Base-by-base conservation (phyloP, 2,113 vertebrate species). In the Eulemur rufifrons region DNA sequence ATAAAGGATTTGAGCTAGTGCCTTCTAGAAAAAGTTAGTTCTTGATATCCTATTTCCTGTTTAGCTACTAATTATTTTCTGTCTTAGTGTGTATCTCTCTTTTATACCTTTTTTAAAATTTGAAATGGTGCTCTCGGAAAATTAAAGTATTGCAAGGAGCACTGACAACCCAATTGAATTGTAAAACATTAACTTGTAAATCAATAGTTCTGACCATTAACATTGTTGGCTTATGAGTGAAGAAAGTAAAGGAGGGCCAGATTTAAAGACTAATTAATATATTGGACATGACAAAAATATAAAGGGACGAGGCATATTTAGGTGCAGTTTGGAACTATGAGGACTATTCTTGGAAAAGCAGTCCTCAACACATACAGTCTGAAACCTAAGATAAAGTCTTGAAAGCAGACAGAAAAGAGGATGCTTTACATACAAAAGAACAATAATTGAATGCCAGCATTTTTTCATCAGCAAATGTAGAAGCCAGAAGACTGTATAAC, bases 401-500 rank as follows among this genome's bases (percentile, higher is more conserved):
- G 21, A 89, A 85, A 39, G 29, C 29, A 90, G 3, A 63, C n/a
- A 87, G 61, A 69, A 18, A 71, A 86, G 54, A 77, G 39, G 27
- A 52, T 94, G 37, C 17, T 74, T 94, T 42, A 61, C 18, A 73
- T 86, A 52, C 5, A 81, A 69, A 84, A 80, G 11, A 86, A 89
- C 54, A 95, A 39, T 54, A 95, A 80, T 63, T 34, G 78, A 91
- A 88, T 54, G 13, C 13, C n/a, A 92, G 18, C 8, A 84, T 8
- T 39, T 95, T 96, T 76, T 69, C 27, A 68, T 66, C 34, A 81
- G 82, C 87, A 96, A 94, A 25, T 20, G n/a, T 54, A 74, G 34
- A 29, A 27, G 12, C 20, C 50, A 87, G n/a, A 54, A 76, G 20
- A 96, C 8, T 66, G 23, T 85, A 50, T 37, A 71, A 50, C 20